Percentiles rank a stretch among this genome's conserved stretches.
These are phyloP conservation scores for Micrasema minimum DNA, from an alignment of 1,140 invertebrate species.

Conservation along the genomic window DNA sequence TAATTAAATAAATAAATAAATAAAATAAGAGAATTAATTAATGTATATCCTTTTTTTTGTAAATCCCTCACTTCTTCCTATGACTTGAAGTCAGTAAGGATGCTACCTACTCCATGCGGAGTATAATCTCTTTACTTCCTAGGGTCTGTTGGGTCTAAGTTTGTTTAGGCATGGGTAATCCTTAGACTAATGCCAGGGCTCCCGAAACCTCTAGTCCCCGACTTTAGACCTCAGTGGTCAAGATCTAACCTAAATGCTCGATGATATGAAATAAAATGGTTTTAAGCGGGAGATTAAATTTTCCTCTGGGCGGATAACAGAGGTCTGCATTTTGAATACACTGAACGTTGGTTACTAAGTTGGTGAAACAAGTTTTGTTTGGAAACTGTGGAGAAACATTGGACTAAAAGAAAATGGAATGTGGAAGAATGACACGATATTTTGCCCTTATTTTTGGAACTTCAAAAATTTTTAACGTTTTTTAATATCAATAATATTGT, in stretches of 20 bases:
- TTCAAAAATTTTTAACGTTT: too few species aligned
- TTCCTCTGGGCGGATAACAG: slow-evolving; percentile 22
- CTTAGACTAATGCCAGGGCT: slow-evolving; percentile 28
- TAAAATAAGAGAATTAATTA: too few species aligned
- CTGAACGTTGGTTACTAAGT: slow-evolving; percentile 2
- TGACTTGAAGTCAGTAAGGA: too few species aligned
- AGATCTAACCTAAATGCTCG: slow-evolving; percentile 33
- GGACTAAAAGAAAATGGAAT: too few species aligned
- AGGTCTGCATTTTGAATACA: slow-evolving; percentile 20
- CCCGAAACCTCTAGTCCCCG: slow-evolving; percentile 19
- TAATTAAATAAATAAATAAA: too few species aligned
- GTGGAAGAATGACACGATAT: too few species aligned
- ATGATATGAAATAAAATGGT: slow-evolving; percentile 38
- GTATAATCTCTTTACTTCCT: slow-evolving; percentile 14
- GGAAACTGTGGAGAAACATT: slow-evolving; percentile 1
- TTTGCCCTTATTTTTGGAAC: too few species aligned
- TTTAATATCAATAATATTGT: too few species aligned
- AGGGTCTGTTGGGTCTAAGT: slow-evolving; percentile 24
- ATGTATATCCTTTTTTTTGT: too few species aligned
- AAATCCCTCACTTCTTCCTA: too few species aligned
- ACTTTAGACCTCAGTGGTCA: slow-evolving; percentile 27
- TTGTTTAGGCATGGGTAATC: slow-evolving; percentile 24
- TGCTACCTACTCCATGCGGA: not conserved
- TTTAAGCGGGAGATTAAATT: slow-evolving; percentile 22
- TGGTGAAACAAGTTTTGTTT: not conserved